Evolutionary conservation across 1,140 invertebrate genomes (phyloP).

Genomic region (Arion vulgaris): DNA sequence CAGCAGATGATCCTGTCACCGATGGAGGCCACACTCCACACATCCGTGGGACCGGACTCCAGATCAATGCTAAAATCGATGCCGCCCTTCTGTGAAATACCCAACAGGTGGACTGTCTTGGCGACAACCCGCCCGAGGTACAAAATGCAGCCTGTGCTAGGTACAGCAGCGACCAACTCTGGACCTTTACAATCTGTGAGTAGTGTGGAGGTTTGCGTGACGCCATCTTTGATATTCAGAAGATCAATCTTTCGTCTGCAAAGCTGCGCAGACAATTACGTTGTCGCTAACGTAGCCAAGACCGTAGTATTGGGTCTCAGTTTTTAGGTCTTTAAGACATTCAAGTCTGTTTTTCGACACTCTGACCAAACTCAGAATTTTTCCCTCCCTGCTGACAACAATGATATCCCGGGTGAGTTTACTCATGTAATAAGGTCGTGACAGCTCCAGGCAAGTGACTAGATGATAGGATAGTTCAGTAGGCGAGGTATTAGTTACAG

Average conservation of each 20-base stretch:
- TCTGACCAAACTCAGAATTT: constrained; percentile 1
- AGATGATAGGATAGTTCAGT: background rate
- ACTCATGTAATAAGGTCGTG: constrained; percentile 19
- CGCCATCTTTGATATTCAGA: background rate
- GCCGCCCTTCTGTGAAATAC: background rate
- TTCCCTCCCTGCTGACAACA: background rate
- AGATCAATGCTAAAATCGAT: background rate
- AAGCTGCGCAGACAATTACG: constrained; percentile 4
- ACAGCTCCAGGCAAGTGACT: background rate
- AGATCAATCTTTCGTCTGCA: background rate
- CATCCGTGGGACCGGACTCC: background rate
- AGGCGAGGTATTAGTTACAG: background rate
- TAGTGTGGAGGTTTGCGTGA: background rate
- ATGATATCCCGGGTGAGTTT: background rate
- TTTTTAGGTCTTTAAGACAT: background rate
- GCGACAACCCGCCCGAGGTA: background rate
- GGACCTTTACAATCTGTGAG: constrained; percentile 5
- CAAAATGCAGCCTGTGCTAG: background rate
- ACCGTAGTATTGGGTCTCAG: background rate
- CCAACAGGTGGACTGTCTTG: background rate
- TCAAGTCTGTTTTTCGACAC: background rate
- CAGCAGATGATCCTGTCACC: constrained; percentile 17
- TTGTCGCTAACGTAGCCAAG: background rate
- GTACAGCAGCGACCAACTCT: background rate
- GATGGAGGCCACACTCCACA: constrained; percentile 18